These are phyloP conservation scores for Labeo calbasu DNA, from an alignment of 2,797 vertebrate species.

Conservation along the genomic window DNA sequence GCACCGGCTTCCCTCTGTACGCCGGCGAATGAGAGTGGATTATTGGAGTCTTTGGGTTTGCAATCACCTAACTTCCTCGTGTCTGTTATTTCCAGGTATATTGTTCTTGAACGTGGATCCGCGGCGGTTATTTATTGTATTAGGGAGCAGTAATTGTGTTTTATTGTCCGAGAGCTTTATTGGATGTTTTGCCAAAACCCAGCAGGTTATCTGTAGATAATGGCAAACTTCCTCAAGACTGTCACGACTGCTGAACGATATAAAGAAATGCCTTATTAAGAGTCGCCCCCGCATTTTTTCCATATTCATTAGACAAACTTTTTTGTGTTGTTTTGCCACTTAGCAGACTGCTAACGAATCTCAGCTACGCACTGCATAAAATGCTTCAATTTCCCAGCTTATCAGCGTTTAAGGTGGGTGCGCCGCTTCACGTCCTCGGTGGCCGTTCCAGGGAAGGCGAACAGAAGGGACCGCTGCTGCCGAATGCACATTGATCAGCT, in stretches of 20 bases:
- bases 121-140: neutral
- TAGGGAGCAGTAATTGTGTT: neutral
- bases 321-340: constrained; percentile 23
- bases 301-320: constrained; percentile 18
- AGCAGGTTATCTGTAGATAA: constrained; percentile 16
- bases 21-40: constrained; percentile 43
- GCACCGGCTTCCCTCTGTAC: constrained; percentile 61
- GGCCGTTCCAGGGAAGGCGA: constrained; percentile 22
- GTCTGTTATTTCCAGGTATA: constrained; percentile 40
- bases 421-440: constrained; percentile 10
- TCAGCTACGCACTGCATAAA: constrained; percentile 10
- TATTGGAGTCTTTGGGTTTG: constrained; percentile 35
- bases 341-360: constrained; percentile 8
- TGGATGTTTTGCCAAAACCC: constrained; percentile 7
- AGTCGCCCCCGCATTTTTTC: constrained; percentile 1
- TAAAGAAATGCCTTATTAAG: neutral
- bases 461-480: constrained; percentile 32
- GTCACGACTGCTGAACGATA: neutral
- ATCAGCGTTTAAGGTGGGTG: constrained; percentile 6
- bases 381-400: constrained; percentile 9
- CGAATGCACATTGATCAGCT: constrained; percentile 50
- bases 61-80: constrained; percentile 34
- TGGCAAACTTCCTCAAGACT: neutral
- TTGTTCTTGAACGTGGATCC: neutral
- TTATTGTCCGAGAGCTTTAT: constrained; percentile 24